These are phyloP conservation scores for Pogoniulus pusillus DNA, from an alignment of 2,797 vertebrate genomes.

Conservation along the genomic window DNA sequence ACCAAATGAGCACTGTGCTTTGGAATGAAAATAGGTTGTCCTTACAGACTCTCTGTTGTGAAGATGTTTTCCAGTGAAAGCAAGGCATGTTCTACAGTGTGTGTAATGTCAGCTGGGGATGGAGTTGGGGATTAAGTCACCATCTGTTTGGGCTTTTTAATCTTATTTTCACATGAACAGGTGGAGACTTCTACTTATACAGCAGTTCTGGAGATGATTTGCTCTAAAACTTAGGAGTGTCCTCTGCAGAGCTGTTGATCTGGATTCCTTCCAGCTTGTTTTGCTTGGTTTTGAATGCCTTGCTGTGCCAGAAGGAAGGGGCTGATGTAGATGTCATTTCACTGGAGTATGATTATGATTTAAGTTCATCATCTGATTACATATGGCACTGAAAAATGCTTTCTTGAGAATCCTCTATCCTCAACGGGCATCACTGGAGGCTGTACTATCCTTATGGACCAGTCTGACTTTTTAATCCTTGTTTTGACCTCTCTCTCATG, in stretches of 20 bases:
- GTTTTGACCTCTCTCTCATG: background rate
- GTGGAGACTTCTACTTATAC: background rate
- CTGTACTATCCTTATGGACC: background rate
- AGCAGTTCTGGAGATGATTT: background rate
- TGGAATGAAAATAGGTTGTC: background rate
- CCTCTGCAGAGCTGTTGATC: background rate
- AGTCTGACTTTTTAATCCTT: background rate
- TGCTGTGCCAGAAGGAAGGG: background rate
- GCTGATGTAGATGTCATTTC: background rate
- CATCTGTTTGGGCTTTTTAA: constrained; percentile 26
- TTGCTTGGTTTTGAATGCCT: background rate
- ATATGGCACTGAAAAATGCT: background rate
- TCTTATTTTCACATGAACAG: background rate
- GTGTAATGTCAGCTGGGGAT: background rate
- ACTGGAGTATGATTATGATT: background rate
- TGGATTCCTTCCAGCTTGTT: background rate
- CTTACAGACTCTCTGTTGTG: background rate
- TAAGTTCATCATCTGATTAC: background rate
- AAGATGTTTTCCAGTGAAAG: background rate
- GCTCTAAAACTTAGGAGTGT: background rate
- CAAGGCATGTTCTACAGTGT: background rate
- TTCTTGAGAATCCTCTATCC: background rate
- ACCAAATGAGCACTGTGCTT: background rate
- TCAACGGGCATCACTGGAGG: background rate
- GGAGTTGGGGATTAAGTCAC: background rate